These are phyloP conservation scores for Chironomus riparius DNA, from an alignment of 2,888 invertebrate genomes.

Conservation along the genomic window DNA sequence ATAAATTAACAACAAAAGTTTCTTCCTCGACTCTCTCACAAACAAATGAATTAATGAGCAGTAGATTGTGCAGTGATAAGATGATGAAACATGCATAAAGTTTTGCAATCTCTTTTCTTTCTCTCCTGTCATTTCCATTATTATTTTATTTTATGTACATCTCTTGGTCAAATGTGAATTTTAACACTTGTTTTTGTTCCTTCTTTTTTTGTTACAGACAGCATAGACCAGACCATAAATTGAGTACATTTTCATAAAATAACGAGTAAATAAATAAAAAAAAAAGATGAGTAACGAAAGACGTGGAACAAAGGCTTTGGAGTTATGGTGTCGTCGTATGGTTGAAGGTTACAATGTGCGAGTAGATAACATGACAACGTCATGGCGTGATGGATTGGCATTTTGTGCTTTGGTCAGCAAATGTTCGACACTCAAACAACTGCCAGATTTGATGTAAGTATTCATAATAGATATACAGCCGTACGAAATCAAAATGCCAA, in stretches of 20 bases:
- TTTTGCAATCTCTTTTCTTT: neutral
- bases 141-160: neutral
- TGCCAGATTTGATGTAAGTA: conserved; percentile 92
- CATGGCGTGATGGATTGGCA: conserved; percentile 89
- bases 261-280: neutral
- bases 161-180: neutral
- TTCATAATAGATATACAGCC: neutral
- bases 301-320: conserved; percentile 81
- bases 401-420: conserved; percentile 95
- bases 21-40: neutral
- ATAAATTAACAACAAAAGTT: neutral
- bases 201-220: neutral
- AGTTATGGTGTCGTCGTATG: conserved; percentile 85
- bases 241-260: neutral
- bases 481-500: neutral
- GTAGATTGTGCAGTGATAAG: neutral
- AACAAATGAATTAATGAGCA: neutral
- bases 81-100: neutral
- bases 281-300: conserved; percentile 59
- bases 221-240: no score
- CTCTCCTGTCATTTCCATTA: neutral
- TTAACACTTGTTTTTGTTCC: neutral
- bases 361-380: conserved; percentile 90
- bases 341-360: conserved; percentile 86
- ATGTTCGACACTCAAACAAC: conserved; percentile 45